Conservation (phyloP, 2,113 vertebrate species). For the Esox niger region DNA sequence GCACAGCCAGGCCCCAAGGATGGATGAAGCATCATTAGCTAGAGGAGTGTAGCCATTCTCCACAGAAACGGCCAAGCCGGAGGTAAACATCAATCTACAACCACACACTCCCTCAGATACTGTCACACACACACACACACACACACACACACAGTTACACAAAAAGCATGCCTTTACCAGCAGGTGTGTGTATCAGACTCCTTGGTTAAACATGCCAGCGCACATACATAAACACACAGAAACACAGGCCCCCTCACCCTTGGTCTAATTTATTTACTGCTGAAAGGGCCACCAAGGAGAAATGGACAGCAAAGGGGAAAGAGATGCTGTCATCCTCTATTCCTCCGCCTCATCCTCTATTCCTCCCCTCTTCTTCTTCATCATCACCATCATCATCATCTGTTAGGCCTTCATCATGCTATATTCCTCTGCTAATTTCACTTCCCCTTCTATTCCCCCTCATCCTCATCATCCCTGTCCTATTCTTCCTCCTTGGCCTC, state of each 20-base stretch:
- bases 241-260: conserved; percentile 48
- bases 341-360: too few species aligned
- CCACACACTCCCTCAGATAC: conserved; percentile 75
- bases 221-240: conserved; percentile 46
- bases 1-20: too few species aligned
- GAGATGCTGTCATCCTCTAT: conserved; percentile 38
- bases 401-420: too few species aligned
- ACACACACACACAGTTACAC: conserved; percentile 34
- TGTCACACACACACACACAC: conserved; percentile 64
- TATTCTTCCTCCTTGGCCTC: too few species aligned
- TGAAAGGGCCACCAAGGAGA: conserved; percentile 68
- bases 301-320: conserved; percentile 65
- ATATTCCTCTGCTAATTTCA: conserved; percentile 20
- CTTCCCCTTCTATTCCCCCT: too few species aligned
- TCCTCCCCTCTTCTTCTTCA: conserved; percentile 18
- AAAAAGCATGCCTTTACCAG: conserved; percentile 27
- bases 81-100: conserved; percentile 89
- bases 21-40: conserved; percentile 95
- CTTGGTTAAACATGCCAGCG: neutral
- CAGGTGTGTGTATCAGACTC: neutral
- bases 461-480: conserved; percentile 17
- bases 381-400: too few species aligned
- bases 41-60: conserved; percentile 82
- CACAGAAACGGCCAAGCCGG: conserved; percentile 82
- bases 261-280: conserved; percentile 68